phyloP scores from a whole-genome alignment of 2,113 vertebrate species.

The Microcebus murinus region DNA sequence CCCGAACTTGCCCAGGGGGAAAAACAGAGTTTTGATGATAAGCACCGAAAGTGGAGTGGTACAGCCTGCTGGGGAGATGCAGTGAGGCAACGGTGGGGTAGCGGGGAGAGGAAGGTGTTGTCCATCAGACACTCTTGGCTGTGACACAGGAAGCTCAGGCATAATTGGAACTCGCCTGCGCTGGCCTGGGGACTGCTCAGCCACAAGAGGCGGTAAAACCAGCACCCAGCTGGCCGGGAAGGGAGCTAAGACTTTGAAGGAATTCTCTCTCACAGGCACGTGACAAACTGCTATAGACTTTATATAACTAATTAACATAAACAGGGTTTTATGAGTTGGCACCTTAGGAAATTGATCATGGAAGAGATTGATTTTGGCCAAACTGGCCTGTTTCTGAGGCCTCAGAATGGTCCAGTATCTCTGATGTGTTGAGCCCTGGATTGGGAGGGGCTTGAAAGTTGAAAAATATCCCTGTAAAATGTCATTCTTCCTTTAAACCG shows the following conservation, averaged over 20 bases:
- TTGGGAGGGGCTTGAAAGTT: not conserved
- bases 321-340: not conserved
- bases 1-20: not conserved
- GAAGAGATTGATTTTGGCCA: not conserved
- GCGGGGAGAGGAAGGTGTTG: fast-evolving
- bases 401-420: not conserved
- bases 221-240: fast-evolving
- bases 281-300: not conserved
- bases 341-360: not conserved
- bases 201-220: not conserved
- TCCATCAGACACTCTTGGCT: not conserved
- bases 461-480: not conserved
- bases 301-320: no score
- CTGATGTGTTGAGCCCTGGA: not conserved
- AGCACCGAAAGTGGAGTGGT: not conserved
- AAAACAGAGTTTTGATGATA: not conserved
- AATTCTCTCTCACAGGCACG: not conserved
- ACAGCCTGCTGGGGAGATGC: not conserved
- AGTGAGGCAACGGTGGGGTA: fast-evolving
- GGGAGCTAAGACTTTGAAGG: not conserved
- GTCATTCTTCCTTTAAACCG: not conserved
- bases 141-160: not conserved
- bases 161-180: fast-evolving
- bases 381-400: not conserved
- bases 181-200: not conserved